These are phyloP conservation scores for Morus bassanus DNA, from an alignment of 2,797 vertebrate genomes.

Conservation along the genomic window DNA sequence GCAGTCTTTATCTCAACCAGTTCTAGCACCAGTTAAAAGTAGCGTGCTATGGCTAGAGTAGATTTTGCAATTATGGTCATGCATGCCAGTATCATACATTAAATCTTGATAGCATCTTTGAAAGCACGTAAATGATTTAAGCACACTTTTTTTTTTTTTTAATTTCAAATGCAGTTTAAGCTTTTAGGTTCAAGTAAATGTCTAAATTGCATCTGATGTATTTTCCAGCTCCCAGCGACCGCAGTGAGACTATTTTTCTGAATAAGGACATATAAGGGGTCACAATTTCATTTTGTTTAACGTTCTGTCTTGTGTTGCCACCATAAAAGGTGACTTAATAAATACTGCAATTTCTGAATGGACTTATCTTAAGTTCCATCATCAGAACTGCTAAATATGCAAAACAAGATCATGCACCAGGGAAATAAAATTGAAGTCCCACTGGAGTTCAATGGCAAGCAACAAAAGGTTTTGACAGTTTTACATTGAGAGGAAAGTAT, in stretches of 20 bases:
- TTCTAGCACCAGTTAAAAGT: background rate
- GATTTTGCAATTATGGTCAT: background rate
- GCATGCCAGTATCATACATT: background rate
- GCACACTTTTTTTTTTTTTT: accelerated
- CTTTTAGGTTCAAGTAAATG: background rate
- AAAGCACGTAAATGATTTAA: background rate
- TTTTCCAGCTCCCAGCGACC: background rate
- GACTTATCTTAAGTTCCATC: background rate
- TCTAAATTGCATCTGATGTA: background rate
- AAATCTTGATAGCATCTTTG: background rate
- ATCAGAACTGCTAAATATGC: background rate
- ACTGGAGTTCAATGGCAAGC: background rate
- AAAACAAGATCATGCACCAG: background rate
- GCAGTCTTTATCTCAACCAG: background rate
- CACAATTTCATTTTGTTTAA: background rate
- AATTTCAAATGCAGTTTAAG: background rate
- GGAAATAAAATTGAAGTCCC: background rate
- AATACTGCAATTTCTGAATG: background rate
- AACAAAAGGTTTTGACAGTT: background rate
- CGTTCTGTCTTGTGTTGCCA: background rate
- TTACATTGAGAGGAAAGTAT: background rate
- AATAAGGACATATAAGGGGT: background rate
- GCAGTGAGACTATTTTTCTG: background rate
- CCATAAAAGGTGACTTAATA: background rate
- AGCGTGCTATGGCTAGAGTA: background rate